A percentile compares a stretch with the other conserved stretches of the same genome.
Evolutionary conservation across 2,113 vertebrate genomes (phyloP).

Genomic region (Paramisgurnus dabryanus): DNA sequence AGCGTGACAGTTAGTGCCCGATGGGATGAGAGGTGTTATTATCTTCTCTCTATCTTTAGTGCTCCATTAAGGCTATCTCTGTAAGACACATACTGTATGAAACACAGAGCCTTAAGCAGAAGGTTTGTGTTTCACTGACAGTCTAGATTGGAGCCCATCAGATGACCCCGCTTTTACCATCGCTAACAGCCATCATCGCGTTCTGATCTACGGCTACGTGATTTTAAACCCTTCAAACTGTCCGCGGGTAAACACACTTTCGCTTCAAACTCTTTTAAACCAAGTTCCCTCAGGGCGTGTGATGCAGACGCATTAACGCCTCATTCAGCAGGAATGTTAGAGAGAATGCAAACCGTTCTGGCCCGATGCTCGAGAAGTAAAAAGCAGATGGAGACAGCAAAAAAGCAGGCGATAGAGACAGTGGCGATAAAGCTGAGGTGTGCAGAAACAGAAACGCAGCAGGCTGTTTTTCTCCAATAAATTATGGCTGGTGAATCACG

Average conservation of each 20-base stretch:
- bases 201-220: conserved; percentile 11
- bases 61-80: conserved; percentile 3
- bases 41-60: conserved; percentile 6
- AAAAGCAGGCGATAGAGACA: conserved; percentile 14
- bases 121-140: neutral
- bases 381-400: conserved; percentile 29
- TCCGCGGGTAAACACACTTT: conserved; percentile 47
- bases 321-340: conserved; percentile 76
- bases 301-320: conserved; percentile 62
- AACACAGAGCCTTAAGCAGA: neutral
- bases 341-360: conserved; percentile 59
- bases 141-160: conserved; percentile 1
- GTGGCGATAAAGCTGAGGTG: conserved; percentile 45
- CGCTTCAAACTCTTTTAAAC: conserved; percentile 61
- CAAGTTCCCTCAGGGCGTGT: conserved; percentile 54
- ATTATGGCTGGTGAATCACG: conserved; percentile 40
- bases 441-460: conserved; percentile 42
- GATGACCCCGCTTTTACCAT: neutral
- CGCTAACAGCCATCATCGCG: conserved; percentile 22
- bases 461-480: conserved; percentile 5
- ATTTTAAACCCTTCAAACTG: conserved; percentile 49
- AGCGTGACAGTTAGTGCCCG: conserved; percentile 12
- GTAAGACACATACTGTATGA: neutral
- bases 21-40: conserved; percentile 17
- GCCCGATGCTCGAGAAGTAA: conserved; percentile 39